Evolutionary conservation across 35 echinoderm and acorn worm species (phyloP).

Genomic region (Amphiura filiformis): DNA sequence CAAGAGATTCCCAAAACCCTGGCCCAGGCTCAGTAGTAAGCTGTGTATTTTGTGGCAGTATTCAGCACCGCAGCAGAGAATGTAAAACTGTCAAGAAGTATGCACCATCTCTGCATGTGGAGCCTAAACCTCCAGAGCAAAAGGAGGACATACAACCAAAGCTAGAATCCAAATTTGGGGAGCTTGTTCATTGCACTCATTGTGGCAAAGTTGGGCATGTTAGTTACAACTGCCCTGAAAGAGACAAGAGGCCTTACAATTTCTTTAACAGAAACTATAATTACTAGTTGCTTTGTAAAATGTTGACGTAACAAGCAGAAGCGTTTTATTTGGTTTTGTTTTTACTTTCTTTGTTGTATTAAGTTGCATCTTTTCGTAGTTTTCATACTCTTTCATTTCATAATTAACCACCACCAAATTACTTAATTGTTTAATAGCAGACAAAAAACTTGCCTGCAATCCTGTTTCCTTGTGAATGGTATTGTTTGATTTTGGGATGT

Average conservation of each 20-base stretch:
- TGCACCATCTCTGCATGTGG: neutral
- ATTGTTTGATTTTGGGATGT: too few species aligned
- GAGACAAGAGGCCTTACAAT: neutral
- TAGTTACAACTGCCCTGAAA: neutral
- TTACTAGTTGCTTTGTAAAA: neutral
- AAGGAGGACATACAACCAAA: neutral
- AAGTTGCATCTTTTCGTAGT: neutral
- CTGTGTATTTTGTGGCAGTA: slow-evolving; percentile 11
- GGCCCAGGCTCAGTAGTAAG: neutral
- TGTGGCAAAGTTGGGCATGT: slow-evolving; percentile 17
- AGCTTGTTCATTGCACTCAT: slow-evolving; percentile 3
- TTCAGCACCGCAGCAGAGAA: neutral
- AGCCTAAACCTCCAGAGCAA: neutral
- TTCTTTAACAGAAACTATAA: neutral
- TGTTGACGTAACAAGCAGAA: neutral
- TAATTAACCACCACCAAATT: neutral
- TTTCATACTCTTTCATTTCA: neutral
- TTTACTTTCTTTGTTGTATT: neutral
- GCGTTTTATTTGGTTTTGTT: neutral
- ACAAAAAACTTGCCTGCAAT: too few species aligned
- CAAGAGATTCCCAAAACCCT: neutral
- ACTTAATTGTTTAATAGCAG: neutral
- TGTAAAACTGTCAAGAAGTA: slow-evolving; percentile 13
- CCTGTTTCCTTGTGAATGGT: too few species aligned
- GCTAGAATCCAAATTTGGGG: neutral